A percentile compares a stretch with the other conserved stretches of the same genome.
phyloP scores from a whole-genome alignment of 2,113 vertebrate genomes.

The Acrocephalus kingi region DNA sequence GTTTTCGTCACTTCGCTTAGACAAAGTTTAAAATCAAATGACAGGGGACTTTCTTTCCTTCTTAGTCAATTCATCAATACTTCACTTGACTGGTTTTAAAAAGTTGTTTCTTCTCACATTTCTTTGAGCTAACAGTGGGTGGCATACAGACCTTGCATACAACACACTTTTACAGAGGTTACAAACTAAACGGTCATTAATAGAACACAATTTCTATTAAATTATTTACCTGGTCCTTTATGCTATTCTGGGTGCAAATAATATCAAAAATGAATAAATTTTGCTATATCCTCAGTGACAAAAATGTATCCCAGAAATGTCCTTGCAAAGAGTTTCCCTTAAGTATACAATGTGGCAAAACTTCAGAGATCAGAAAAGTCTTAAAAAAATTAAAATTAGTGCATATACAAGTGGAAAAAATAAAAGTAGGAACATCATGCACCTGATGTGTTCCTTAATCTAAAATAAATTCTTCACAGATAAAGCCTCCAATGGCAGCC shows the following conservation, averaged over 20 bases:
- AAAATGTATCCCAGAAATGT: conserved; percentile 80
- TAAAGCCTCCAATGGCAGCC: conserved; percentile 82
- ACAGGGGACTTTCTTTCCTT: conserved; percentile 35
- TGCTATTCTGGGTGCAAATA: conserved; percentile 73
- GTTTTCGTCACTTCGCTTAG: conserved; percentile 56
- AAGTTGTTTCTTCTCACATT: conserved; percentile 52
- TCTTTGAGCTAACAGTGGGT: conserved; percentile 72
- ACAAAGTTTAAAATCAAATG: conserved; percentile 62
- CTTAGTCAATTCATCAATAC: conserved; percentile 51
- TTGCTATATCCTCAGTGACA: conserved; percentile 75
- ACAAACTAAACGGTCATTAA: conserved; percentile 63
- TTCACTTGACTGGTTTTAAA: conserved; percentile 47
- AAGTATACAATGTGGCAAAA: conserved; percentile 86
- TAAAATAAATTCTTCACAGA: conserved; percentile 88
- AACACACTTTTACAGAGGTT: conserved; percentile 69
- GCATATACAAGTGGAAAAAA: conserved; percentile 94
- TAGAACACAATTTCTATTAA: conserved; percentile 71
- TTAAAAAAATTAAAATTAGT: conserved; percentile 97
- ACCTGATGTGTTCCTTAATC: conserved; percentile 86
- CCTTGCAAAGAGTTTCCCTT: conserved; percentile 80
- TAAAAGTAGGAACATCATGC: conserved; percentile 90
- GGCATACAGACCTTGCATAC: conserved; percentile 75
- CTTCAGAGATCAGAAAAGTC: conserved; percentile 84
- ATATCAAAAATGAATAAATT: conserved; percentile 71
- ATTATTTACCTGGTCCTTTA: conserved; percentile 77